Percentiles rank a stretch among this genome's conserved stretches.
Conservation (phyloP, 2,797 vertebrate genomes). For the Arnoldichthys spilopterus region DNA sequence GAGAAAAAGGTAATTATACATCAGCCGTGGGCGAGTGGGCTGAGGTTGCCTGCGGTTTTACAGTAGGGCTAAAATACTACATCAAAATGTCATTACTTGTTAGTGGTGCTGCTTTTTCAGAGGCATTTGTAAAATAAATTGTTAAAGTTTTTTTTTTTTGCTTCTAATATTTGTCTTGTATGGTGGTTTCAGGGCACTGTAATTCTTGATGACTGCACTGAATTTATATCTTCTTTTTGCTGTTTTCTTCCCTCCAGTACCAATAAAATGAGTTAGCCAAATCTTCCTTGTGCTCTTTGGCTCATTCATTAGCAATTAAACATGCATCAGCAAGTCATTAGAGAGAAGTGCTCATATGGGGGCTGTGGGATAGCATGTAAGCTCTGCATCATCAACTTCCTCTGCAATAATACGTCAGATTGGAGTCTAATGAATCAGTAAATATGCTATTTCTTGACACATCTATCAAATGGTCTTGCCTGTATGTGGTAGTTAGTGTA, state of each 20-base stretch:
- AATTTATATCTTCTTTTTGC: slow-evolving; percentile 25
- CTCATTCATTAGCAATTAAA: slow-evolving; percentile 57
- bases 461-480: slow-evolving; percentile 54
- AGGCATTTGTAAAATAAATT: slow-evolving; percentile 40
- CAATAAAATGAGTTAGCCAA: slow-evolving; percentile 55
- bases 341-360: slow-evolving; percentile 36
- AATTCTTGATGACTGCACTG: slow-evolving; percentile 55
- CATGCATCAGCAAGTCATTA: slow-evolving; percentile 57
- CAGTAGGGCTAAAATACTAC: slow-evolving; percentile 14
- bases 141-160: slow-evolving; percentile 37
- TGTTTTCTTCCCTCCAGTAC: slow-evolving; percentile 28
- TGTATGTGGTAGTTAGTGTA: slow-evolving; percentile 35
- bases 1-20: slow-evolving; percentile 41
- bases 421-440: slow-evolving; percentile 61
- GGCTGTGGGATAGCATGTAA: slow-evolving; percentile 44
- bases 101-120: slow-evolving; percentile 13
- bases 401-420: slow-evolving; percentile 37
- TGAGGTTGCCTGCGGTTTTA: slow-evolving; percentile 26
- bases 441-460: slow-evolving; percentile 54
- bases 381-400: slow-evolving; percentile 37
- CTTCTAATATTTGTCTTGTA: slow-evolving; percentile 39
- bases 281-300: slow-evolving; percentile 36
- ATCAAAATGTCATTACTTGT: slow-evolving; percentile 33
- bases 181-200: slow-evolving; percentile 47
- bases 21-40: slow-evolving; percentile 20